These are phyloP conservation scores for Steinernema feltiae DNA, from an alignment of 1,140 invertebrate species.

Conservation along the genomic window DNA sequence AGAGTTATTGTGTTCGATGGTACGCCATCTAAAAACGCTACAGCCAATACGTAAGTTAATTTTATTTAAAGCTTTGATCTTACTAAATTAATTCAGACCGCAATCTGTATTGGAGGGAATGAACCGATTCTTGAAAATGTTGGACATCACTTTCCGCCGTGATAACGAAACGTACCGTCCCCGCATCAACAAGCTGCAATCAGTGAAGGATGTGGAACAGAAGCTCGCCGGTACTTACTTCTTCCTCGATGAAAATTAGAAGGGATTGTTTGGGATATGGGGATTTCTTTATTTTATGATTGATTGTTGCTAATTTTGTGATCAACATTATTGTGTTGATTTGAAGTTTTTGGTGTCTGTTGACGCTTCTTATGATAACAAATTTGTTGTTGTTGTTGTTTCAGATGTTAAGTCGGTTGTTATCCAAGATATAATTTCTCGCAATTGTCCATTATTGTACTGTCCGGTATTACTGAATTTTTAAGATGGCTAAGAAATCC, in stretches of 20 bases:
- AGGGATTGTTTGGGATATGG: not conserved
- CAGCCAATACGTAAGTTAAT: constrained; percentile 69
- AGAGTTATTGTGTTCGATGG: constrained; percentile 98
- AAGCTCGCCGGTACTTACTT: constrained; percentile 94
- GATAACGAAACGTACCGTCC: constrained; percentile 98
- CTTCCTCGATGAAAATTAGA: constrained; percentile 78
- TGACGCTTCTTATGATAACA: not conserved
- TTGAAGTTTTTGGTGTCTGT: not conserved
- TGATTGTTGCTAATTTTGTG: too few species aligned
- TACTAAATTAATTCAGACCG: constrained; percentile 62
- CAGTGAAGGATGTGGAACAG: constrained; percentile 95
- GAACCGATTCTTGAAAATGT: constrained; percentile 92
- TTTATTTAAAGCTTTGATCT: constrained; percentile 14
- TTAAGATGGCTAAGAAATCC: not conserved
- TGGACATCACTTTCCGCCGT: constrained; percentile 94
- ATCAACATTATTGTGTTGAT: too few species aligned
- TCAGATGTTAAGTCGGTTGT: too few species aligned
- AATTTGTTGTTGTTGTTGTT: constrained; percentile 14
- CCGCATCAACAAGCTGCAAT: constrained; percentile 91
- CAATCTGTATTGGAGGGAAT: constrained; percentile 91
- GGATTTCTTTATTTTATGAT: constrained; percentile 21
- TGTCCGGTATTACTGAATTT: not conserved
- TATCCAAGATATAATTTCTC: too few species aligned
- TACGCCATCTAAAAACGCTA: constrained; percentile 76
- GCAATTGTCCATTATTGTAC: too few species aligned